These are phyloP conservation scores for Melanotaenia maccullochi DNA, from an alignment of 2,797 vertebrate genomes.

Conservation along the genomic window DNA sequence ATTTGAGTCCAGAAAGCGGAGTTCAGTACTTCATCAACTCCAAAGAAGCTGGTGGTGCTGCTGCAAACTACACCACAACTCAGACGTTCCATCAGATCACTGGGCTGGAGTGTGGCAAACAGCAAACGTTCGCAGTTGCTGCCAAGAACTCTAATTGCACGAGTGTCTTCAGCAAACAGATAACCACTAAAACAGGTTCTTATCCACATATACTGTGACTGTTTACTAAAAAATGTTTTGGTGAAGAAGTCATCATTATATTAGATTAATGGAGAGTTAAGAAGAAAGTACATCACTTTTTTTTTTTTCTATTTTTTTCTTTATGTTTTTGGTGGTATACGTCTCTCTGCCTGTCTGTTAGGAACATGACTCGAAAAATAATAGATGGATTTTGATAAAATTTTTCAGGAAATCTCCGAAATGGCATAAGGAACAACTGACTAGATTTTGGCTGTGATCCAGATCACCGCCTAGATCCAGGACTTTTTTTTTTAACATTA, in stretches of 20 bases:
- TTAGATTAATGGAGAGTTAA: too few relatives aligned
- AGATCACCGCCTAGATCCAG: too few relatives aligned
- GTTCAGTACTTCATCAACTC: conserved; percentile 67
- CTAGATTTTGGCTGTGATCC: too few relatives aligned
- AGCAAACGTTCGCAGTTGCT: conserved; percentile 55
- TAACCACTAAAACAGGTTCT: conserved; percentile 74
- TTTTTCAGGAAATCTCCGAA: too few relatives aligned
- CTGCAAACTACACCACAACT: conserved; percentile 39
- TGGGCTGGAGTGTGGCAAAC: conserved; percentile 69
- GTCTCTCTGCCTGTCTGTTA: too few relatives aligned
- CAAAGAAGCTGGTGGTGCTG: conserved; percentile 27
- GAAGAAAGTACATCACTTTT: neutral
- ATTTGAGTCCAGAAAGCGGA: conserved; percentile 49
- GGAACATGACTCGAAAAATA: too few relatives aligned
- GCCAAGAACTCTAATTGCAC: conserved; percentile 73
- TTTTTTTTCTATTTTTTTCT: neutral
- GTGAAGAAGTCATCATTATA: too few relatives aligned
- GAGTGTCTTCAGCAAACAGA: conserved; percentile 61
- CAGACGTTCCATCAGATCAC: conserved; percentile 54
- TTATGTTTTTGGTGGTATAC: too few relatives aligned
- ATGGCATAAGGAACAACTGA: too few relatives aligned
- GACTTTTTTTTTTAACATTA: too few relatives aligned
- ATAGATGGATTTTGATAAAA: too few relatives aligned
- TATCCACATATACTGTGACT: neutral
- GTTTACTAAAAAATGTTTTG: neutral